Evolutionary conservation across 92 coral and sea anemone genomes (phyloP), one percentile per base, ranked within the genome.

Genomic region (Porites divaricata): DNA sequence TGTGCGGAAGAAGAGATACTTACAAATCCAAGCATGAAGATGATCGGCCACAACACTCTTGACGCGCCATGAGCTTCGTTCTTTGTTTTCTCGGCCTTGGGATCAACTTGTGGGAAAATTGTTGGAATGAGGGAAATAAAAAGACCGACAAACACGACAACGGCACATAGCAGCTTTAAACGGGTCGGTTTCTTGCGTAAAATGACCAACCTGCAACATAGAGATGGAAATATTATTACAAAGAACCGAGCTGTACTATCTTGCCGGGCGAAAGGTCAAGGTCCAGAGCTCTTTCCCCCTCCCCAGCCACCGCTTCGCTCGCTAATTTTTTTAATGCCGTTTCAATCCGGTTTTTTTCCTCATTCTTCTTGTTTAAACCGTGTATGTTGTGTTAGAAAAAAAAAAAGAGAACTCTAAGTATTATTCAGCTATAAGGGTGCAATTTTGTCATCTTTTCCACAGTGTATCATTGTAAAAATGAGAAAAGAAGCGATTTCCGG

Each of bases 1-100:
- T 35, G 45, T 35, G 45, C 45, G 45, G 45, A 35, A 35, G 5
- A 16, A 14, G 23, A 76, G 19, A 20, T 11, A 93, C 98, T 93
- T 87, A 95, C 98, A 87, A 93, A 93, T 70, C 95, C 98, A 76
- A 95, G 22, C 97, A 95, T 95, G 71, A 95, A 95, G 52, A 95
- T 91, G 25, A 93, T 57, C 1, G 98, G 97, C 98, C 98, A 95
- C 82, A 95, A 72, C 41, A 93, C 91, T 59, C 95, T 91, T 9
- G 92, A 92, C 1, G 70, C 53, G 17, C 97, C 98, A 23, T 87
- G 88, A n/a, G 93, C 88, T 45, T 89, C 95, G 51, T 88, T 83
- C 58, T 89, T 76, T 45, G 66, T 53, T 51, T 86, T 85, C 76
- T 84, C 52, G 4, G 84, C 62, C 41, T 87, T 81, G 14, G 92